These are phyloP conservation scores for Albula glossodonta DNA, from an alignment of 2,113 vertebrate species.

Conservation along the genomic window DNA sequence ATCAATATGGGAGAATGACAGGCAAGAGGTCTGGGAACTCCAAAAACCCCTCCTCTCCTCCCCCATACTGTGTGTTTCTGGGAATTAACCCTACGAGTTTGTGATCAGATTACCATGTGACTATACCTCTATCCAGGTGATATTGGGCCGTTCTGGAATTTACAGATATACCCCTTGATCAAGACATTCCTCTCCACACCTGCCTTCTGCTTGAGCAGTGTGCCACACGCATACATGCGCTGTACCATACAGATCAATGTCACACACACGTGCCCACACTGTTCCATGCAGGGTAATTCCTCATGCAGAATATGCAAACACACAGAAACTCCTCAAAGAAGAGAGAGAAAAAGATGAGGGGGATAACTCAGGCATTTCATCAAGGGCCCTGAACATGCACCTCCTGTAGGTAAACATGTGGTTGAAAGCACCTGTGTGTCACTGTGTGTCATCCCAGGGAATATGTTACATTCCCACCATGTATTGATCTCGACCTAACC, in stretches of 20 bases:
- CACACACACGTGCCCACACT: too few relatives aligned
- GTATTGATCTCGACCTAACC: background rate
- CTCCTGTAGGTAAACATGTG: background rate
- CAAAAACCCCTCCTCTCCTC: background rate
- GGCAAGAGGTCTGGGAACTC: constrained; percentile 21
- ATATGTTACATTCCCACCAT: background rate
- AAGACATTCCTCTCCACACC: background rate
- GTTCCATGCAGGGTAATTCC: too few relatives aligned
- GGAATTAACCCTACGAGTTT: background rate
- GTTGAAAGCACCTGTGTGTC: background rate
- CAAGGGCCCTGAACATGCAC: too few relatives aligned
- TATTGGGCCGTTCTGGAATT: background rate
- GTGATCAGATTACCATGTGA: too few relatives aligned
- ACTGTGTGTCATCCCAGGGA: background rate
- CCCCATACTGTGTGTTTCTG: background rate
- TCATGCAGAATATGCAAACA: too few relatives aligned
- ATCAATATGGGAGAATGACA: constrained; percentile 32
- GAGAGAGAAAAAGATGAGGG: too few relatives aligned
- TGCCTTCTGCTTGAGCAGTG: too few relatives aligned
- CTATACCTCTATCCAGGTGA: background rate
- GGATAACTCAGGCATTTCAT: too few relatives aligned
- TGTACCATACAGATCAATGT: background rate
- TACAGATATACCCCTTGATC: background rate
- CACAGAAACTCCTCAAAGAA: too few relatives aligned
- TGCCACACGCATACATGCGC: background rate